Base-by-base conservation (phyloP, 2,888 invertebrate species). In the Chrysolina oricalcia region DNA sequence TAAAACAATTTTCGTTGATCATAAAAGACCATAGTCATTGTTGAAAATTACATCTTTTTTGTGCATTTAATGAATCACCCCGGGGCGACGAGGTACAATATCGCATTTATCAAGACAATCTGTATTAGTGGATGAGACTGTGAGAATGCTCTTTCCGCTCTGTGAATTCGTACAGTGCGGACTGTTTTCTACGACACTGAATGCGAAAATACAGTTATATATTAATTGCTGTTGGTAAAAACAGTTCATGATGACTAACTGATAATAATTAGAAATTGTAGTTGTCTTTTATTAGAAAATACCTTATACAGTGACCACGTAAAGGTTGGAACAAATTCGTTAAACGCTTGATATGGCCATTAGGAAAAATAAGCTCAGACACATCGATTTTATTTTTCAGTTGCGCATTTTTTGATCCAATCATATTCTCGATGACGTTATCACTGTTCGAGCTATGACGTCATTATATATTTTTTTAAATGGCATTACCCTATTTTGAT, bases 1-100 rank as follows among this genome's bases (percentile, higher is more conserved):
- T 75, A 79, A 77, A 79, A 79, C 77, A 74, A 78, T 76, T 78
- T 78, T 71, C 71, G 65, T 73, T 75, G 75, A 73, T 72, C 62
- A 69, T 70, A 78, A 78, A 80, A 80, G 72, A 50, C 72, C 80
- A 67, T 35, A 76, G 80, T 80, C 80, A 80, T 80, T 78, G 76
- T 80, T 75, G 80, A 63, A 80, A 80, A 80, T 80, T 80, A 80
- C 80, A 78, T 78, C 67, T 75, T 78, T 79, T 78, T 78, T 76
- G 73, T 70, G 78, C 65, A 73, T 75, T 73, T 73, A 63, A 73
- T 73, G 64, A 70, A 73, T 73, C 64, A 50, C 69, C 70, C 41
- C 56, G 70, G 64, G 73, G 64, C 17, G 10, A 35, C 13, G 15
- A n/a, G 10, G 27, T 62, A 72, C 23, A 53, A 40, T 67, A 35